Evolutionary conservation across 2,797 vertebrate species (phyloP).

Genomic region (Chaunax sp.): DNA sequence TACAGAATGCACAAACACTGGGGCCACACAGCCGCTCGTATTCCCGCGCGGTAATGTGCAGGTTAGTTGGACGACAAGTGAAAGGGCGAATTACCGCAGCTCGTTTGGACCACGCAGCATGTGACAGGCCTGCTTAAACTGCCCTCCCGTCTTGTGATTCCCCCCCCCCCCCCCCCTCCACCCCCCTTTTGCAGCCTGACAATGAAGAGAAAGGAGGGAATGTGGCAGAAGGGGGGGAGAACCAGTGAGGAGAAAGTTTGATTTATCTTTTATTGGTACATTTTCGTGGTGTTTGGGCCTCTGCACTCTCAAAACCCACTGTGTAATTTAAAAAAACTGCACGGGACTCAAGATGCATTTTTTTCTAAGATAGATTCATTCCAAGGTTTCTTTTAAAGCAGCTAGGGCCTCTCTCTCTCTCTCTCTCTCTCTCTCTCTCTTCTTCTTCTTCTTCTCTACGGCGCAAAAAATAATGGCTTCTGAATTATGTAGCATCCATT

Average conservation of each 20-base stretch:
- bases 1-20: conserved; percentile 18
- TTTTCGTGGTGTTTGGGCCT: background rate
- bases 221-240: conserved; percentile 3
- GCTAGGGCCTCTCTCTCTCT: conserved; percentile 12
- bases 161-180: too few species aligned
- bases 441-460: conserved; percentile 31
- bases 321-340: conserved; percentile 11
- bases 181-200: conserved; percentile 40
- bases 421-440: conserved; percentile 3
- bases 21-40: conserved; percentile 38
- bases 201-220: conserved; percentile 48
- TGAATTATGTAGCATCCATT: conserved; percentile 79
- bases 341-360: background rate
- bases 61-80: conserved; percentile 58
- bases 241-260: background rate
- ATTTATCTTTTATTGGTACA: background rate
- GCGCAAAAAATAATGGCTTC: conserved; percentile 67
- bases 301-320: background rate
- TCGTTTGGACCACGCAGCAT: conserved; percentile 74
- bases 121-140: conserved; percentile 62
- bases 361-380: conserved; percentile 7
- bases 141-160: conserved; percentile 69
- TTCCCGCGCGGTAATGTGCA: conserved; percentile 66
- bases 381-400: conserved; percentile 29
- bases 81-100: conserved; percentile 68